Evolutionary conservation across 2,113 vertebrate species (phyloP).

Genomic region (Burhinus bistriatus): DNA sequence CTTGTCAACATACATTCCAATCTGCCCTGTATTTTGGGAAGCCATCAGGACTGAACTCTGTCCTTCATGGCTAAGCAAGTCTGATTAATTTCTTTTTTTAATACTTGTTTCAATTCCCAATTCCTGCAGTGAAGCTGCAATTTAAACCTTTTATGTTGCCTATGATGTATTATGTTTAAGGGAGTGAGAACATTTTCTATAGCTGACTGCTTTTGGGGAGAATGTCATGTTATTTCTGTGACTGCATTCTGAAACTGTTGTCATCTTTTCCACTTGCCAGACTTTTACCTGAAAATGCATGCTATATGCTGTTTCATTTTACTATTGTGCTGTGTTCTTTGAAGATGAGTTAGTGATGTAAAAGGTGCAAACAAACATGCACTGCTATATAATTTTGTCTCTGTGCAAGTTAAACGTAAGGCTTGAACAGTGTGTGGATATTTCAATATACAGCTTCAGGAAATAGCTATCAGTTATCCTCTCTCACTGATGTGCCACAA

Average conservation of each 20-base stretch:
- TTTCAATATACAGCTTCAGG: background rate
- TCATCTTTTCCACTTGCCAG: background rate
- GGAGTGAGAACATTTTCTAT: background rate
- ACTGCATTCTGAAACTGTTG: background rate
- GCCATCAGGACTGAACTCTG: background rate
- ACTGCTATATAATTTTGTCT: background rate
- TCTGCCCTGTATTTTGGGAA: background rate
- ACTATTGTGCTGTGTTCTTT: background rate
- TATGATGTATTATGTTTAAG: background rate
- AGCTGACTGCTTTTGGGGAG: background rate
- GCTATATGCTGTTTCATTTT: background rate
- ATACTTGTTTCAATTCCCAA: rapidly evolving
- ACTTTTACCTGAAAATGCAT: background rate
- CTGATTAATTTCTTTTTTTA: background rate
- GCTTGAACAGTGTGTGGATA: background rate
- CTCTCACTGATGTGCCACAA: background rate
- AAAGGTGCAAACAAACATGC: background rate
- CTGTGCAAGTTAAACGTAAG: background rate
- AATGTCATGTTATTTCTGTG: background rate
- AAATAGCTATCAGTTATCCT: background rate
- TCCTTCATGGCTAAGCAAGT: background rate
- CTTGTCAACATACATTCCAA: background rate
- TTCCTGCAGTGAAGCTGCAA: background rate
- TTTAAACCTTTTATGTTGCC: background rate
- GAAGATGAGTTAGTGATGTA: background rate